Percentiles rank a stretch among this genome's conserved stretches.
Evolutionary conservation across 2,797 vertebrate genomes (phyloP).

Genomic region (Labroides dimidiatus): DNA sequence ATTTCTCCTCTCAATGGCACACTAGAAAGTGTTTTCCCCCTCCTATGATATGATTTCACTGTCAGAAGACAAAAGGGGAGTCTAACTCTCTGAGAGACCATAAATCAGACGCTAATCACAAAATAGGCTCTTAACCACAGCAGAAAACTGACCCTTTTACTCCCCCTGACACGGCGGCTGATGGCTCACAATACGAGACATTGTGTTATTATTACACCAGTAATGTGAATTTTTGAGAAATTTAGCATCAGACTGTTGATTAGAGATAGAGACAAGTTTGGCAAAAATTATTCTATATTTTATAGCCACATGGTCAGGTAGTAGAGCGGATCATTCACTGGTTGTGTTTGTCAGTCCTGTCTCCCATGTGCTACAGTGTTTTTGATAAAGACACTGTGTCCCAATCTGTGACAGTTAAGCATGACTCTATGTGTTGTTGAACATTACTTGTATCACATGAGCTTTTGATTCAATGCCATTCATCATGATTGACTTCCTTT

Average conservation of each 20-base stretch:
- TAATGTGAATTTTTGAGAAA: conserved; percentile 15
- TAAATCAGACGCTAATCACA: conserved; percentile 50
- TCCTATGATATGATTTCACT: conserved; percentile 43
- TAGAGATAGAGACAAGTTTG: background rate
- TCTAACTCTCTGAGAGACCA: conserved; percentile 42
- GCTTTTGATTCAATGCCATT: conserved; percentile 44
- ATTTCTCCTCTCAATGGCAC: conserved; percentile 39
- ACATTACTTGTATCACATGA: conserved; percentile 23
- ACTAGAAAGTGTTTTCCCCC: conserved; percentile 27
- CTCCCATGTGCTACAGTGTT: background rate
- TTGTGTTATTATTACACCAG: conserved; percentile 7
- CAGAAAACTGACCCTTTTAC: conserved; percentile 36
- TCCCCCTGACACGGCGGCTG: background rate
- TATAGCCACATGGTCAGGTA: conserved; percentile 14
- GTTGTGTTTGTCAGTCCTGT: conserved; percentile 31
- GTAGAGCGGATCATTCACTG: conserved; percentile 6
- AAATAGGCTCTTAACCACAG: conserved; percentile 41
- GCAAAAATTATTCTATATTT: background rate
- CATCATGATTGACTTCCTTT: conserved; percentile 37
- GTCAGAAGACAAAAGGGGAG: conserved; percentile 26
- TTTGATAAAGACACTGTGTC: background rate
- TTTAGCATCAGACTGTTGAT: conserved; percentile 14
- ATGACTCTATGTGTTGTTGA: too few species aligned
- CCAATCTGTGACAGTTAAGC: too few species aligned
- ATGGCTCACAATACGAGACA: conserved; percentile 22